phyloP scores from a whole-genome alignment of 1,140 invertebrate genomes.

The Calliphora vicina region DNA sequence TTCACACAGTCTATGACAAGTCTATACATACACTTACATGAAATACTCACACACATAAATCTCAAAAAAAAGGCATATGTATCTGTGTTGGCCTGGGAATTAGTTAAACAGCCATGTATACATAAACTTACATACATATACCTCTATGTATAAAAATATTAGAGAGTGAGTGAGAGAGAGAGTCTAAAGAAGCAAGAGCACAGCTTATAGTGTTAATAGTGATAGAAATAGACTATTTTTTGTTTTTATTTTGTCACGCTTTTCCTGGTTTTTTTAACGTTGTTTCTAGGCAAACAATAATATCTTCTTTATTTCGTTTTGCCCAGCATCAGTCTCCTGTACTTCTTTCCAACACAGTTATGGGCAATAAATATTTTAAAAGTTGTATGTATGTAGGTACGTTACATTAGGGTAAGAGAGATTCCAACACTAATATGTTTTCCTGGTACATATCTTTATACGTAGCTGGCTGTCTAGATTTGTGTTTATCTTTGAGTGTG shows the following conservation, averaged over 20 bases:
- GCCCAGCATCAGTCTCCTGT: background rate
- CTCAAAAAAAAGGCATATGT: background rate
- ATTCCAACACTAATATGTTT: no score
- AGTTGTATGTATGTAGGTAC: no score
- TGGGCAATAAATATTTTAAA: no score
- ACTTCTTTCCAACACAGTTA: background rate
- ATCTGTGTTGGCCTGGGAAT: background rate
- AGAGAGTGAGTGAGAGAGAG: no score
- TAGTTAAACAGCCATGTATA: background rate
- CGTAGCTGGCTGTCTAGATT: no score
- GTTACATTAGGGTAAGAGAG: no score
- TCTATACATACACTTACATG: background rate
- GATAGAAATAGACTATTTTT: background rate
- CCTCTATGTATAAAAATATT: background rate
- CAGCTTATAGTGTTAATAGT: background rate
- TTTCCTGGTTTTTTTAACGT: background rate
- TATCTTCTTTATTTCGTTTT: background rate
- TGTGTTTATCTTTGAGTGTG: no score
- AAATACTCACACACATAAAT: background rate
- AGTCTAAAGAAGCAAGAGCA: background rate
- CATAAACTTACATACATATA: background rate
- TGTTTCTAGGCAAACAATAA: background rate
- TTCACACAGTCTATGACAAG: slow-evolving; percentile 4
- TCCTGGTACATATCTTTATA: no score
- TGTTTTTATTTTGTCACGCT: background rate